phyloP scores from a whole-genome alignment of 2,113 vertebrate genomes.

The Pitta sordida region DNA sequence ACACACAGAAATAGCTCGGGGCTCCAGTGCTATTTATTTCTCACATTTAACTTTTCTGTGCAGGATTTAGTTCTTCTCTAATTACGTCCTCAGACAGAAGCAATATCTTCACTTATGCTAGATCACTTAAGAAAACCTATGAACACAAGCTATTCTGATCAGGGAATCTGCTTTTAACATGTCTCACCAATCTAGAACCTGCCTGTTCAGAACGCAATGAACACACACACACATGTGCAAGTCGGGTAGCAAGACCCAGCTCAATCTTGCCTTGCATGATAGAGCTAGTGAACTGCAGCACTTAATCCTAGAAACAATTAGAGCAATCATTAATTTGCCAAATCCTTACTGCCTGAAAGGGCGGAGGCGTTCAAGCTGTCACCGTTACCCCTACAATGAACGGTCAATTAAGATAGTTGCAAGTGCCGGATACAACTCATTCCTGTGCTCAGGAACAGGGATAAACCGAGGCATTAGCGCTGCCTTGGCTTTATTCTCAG shows the following conservation, averaged over 20 bases:
- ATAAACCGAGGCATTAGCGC: neutral
- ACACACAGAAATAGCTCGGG: neutral
- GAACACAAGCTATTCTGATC: neutral
- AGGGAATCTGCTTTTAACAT: neutral
- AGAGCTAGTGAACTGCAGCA: neutral
- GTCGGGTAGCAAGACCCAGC: neutral
- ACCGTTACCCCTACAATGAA: neutral
- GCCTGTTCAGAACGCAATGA: neutral
- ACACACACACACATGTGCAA: fast-evolving
- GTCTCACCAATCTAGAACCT: neutral
- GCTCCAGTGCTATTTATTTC: neutral
- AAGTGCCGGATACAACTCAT: neutral
- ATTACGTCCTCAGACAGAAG: neutral
- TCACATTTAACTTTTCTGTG: neutral
- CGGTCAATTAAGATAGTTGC: neutral
- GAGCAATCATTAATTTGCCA: neutral
- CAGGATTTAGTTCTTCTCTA: neutral
- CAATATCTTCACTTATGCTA: neutral
- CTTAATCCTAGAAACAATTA: neutral
- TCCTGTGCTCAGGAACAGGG: neutral
- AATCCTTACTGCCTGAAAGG: neutral
- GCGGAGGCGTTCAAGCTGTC: neutral
- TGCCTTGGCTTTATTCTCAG: neutral
- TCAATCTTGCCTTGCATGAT: neutral
- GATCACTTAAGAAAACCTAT: neutral